Base-by-base conservation (phyloP, 2,113 vertebrate species). In the Bufo gargarizans region DNA sequence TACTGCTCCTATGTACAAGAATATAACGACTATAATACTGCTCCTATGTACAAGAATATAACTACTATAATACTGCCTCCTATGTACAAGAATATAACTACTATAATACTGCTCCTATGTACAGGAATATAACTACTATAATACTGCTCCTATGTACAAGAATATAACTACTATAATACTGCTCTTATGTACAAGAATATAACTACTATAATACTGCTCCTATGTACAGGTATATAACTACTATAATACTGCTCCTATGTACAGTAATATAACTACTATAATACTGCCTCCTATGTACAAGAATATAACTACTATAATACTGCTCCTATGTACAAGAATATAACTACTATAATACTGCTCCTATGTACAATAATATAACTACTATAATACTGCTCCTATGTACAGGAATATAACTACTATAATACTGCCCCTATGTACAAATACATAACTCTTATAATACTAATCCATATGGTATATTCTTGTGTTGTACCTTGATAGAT, bases 11-110 rank as follows among this genome's bases (percentile, higher is more conserved):
- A 67, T 67, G 11, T 67, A 22, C 63, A 71, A 43, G 67, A 71
- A 71, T 33, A 71, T 71, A 71, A 43, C 67, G 43, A 71, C 67
- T 43, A 71, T 71, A 71, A 71, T 33, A 71, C 67, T 71, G 22
- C 67, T 5, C 10, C 67, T 43, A 71, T 13, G 16, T 71, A 71
- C 67, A 71, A 71, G 22, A 71, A 71, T 71, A 71, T 33, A 71
- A 33, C 67, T 71, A 43, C 67, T 71, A 33, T 71, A 71, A 71
- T 33, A 71, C n/a, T 43, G n/a, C 67, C 5, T n/a, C n/a, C n/a
- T 71, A 71, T 33, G 9, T 71, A 71, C 63, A 67, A 22, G 20
- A 67, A 67, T 67, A 67, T 67, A 67, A 22, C 20, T 67, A 67
- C 63, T 67, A 67, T 71, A 71, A 71, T 71, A 71, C 67, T 71